phyloP scores from a whole-genome alignment of 2,113 vertebrate species.

The Bufo gargarizans region DNA sequence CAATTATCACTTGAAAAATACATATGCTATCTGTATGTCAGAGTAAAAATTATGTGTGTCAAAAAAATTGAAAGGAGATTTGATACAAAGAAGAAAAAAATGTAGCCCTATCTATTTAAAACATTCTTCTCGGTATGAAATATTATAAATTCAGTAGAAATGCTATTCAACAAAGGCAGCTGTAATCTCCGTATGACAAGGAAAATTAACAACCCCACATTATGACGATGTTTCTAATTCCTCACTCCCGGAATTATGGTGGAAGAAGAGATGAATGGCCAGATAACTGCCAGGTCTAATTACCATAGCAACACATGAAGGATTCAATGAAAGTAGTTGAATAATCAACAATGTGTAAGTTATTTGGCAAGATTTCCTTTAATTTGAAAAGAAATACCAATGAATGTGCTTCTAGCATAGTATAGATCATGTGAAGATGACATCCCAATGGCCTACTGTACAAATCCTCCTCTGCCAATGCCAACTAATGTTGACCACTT shows the following conservation, averaged over 20 bases:
- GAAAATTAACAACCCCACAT: conserved; percentile 15
- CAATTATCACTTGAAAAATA: neutral
- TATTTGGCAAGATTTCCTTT: neutral
- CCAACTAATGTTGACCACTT: no score
- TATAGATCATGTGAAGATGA: neutral
- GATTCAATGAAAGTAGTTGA: neutral
- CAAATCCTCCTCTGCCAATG: no score
- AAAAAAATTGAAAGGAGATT: neutral
- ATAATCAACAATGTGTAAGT: neutral
- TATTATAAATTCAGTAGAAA: neutral
- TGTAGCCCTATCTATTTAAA: neutral
- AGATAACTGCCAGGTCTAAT: conserved; percentile 15
- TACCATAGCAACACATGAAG: neutral
- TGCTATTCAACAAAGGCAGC: neutral
- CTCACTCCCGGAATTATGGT: neutral
- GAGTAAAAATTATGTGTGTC: neutral
- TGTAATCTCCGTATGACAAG: conserved; percentile 14
- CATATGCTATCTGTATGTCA: neutral
- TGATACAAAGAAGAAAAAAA: neutral
- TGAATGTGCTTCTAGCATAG: neutral
- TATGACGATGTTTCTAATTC: neutral
- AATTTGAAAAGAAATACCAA: neutral
- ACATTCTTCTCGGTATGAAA: neutral
- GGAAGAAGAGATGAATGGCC: neutral
- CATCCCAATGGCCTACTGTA: no score